A percentile compares a stretch with the other conserved stretches of the same genome.
Evolutionary conservation across 2,113 vertebrate species (phyloP).

Genomic region (zebrafish (Danio rerio)): DNA sequence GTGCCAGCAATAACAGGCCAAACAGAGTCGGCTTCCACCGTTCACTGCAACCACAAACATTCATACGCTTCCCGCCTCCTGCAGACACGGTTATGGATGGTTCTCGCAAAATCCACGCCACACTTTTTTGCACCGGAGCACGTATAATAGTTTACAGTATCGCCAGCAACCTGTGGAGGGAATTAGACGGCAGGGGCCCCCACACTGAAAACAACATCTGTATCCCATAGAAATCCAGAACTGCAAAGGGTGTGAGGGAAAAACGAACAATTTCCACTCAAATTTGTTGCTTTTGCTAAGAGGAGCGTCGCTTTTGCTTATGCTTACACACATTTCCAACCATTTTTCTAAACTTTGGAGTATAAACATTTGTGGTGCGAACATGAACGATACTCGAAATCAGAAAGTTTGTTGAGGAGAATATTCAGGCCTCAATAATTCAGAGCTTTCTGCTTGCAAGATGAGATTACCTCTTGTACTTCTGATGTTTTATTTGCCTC

Average conservation of each 20-base stretch:
- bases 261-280: neutral
- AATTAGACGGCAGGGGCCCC: slow-evolving; percentile 53
- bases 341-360: neutral
- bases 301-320: neutral
- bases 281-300: slow-evolving; percentile 21
- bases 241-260: slow-evolving; percentile 2
- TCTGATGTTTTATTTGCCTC: neutral
- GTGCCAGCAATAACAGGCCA: slow-evolving; percentile 89
- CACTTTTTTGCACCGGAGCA: slow-evolving; percentile 75
- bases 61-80: slow-evolving; percentile 79
- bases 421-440: neutral
- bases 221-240: slow-evolving; percentile 57
- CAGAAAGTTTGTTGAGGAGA: neutral
- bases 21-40: slow-evolving; percentile 81
- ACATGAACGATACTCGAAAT: neutral
- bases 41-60: slow-evolving; percentile 83
- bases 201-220: slow-evolving; percentile 57
- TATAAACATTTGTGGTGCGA: neutral
- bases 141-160: slow-evolving; percentile 78
- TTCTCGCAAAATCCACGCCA: slow-evolving; percentile 79
- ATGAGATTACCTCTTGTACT: neutral
- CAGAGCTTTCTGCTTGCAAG: neutral
- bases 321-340: neutral
- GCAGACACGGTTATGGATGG: slow-evolving; percentile 85
- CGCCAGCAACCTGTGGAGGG: slow-evolving; percentile 73